Percentiles rank a stretch among this genome's conserved stretches.
phyloP scores from a whole-genome alignment of 2,113 vertebrate genomes.

The Gracilinanus agilis region DNA sequence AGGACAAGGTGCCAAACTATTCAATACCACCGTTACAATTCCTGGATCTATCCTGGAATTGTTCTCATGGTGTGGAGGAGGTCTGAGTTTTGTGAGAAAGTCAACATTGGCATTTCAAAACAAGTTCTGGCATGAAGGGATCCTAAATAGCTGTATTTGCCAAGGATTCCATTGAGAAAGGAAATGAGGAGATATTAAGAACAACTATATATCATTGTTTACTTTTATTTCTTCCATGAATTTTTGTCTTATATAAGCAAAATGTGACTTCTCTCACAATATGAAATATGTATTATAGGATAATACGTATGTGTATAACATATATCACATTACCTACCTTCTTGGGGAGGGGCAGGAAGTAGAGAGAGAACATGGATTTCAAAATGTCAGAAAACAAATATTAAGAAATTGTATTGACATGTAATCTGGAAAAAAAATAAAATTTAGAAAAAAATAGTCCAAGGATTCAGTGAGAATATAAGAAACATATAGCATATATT shows the following conservation, averaged over 20 bases:
- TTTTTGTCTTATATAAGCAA: too few relatives aligned
- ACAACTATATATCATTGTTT: not conserved
- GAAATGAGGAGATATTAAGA: not conserved
- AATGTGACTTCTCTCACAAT: too few relatives aligned
- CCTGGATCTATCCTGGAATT: not conserved
- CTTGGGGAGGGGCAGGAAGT: too few relatives aligned
- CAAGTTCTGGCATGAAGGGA: not conserved
- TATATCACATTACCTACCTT: too few relatives aligned
- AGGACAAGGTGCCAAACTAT: not conserved
- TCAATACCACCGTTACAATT: not conserved
- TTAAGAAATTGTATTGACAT: too few relatives aligned
- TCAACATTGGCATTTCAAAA: not conserved
- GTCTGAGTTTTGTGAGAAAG: conserved; percentile 1
- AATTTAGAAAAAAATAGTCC: not conserved
- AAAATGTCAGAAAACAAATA: too few relatives aligned
- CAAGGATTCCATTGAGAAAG: not conserved
- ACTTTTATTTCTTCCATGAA: too few relatives aligned
- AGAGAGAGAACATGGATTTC: too few relatives aligned
- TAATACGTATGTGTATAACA: too few relatives aligned
- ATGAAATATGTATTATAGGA: too few relatives aligned
- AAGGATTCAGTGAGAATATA: not conserved
- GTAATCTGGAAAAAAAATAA: too few relatives aligned
- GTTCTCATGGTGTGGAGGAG: not conserved
- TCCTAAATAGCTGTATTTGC: not conserved
- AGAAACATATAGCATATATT: not conserved